Percentiles rank a stretch among this genome's conserved stretches.
Evolutionary conservation across 2,888 invertebrate genomes (phyloP).

Genomic region (Sphinx pinastri): DNA sequence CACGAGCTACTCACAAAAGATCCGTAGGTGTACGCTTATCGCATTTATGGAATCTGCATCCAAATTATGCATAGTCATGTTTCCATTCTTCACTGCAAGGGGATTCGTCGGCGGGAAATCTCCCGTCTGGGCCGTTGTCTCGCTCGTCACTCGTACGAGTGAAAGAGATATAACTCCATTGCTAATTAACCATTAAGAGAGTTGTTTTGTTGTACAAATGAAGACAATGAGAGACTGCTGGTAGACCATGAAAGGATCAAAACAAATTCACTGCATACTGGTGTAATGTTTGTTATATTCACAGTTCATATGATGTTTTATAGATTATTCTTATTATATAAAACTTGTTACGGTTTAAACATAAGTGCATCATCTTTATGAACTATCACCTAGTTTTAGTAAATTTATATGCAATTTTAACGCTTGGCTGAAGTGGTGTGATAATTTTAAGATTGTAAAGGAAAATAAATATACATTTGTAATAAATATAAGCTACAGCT

Average conservation of each 20-base stretch:
- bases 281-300: too few relatives aligned
- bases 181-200: constrained; percentile 4
- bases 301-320: too few relatives aligned
- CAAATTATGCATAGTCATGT: not conserved
- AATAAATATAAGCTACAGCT: too few relatives aligned
- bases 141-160: not conserved
- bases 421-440: too few relatives aligned
- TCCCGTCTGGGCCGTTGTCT: not conserved
- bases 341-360: too few relatives aligned
- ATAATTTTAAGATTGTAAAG: too few relatives aligned
- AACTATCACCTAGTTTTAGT: too few relatives aligned
- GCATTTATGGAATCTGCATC: not conserved
- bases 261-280: not conserved
- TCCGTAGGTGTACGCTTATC: not conserved
- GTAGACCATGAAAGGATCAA: not conserved
- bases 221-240: not conserved
- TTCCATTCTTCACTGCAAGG: not conserved
- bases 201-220: constrained; percentile 2
- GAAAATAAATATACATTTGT: too few relatives aligned
- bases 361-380: too few relatives aligned
- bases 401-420: too few relatives aligned
- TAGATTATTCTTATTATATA: too few relatives aligned
- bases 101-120: not conserved
- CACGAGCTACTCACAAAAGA: not conserved
- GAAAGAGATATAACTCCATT: not conserved